phyloP scores from a whole-genome alignment of 2,113 vertebrate species.

The Cathartes aura region DNA sequence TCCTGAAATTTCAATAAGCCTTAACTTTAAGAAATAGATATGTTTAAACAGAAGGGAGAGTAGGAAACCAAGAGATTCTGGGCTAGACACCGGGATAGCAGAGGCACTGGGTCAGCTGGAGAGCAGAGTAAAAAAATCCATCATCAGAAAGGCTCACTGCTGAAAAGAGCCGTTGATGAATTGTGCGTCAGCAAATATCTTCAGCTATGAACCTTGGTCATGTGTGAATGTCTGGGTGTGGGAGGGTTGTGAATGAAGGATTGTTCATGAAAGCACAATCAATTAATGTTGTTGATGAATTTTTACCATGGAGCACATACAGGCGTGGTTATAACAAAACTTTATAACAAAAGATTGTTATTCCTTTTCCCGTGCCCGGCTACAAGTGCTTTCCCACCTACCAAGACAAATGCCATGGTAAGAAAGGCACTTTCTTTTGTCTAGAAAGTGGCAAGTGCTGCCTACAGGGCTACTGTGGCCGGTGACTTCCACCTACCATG shows the following conservation, averaged over 20 bases:
- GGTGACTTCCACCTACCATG: background rate
- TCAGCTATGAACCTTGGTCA: background rate
- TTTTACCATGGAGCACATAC: background rate
- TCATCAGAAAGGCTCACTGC: background rate
- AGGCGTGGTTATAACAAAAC: background rate
- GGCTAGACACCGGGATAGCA: background rate
- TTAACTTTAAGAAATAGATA: constrained; percentile 9
- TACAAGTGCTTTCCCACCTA: constrained; percentile 3
- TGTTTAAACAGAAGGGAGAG: constrained; percentile 21
- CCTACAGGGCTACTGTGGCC: background rate
- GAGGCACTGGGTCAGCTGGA: background rate
- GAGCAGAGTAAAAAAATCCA: background rate
- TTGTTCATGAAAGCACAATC: constrained; percentile 12
- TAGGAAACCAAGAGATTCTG: constrained; percentile 8
- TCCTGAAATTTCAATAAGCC: constrained; percentile 33
- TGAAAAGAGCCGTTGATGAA: constrained; percentile 13
- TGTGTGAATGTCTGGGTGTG: background rate
- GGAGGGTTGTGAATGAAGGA: background rate
- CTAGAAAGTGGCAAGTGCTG: background rate
- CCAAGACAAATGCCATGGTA: background rate
- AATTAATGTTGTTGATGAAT: constrained; percentile 2
- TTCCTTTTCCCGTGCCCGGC: background rate
- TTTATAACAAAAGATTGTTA: background rate
- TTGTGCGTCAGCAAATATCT: background rate
- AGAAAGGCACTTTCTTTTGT: background rate